Base-by-base conservation (phyloP, 2,888 invertebrate species). In the Dioctria rufipes region DNA sequence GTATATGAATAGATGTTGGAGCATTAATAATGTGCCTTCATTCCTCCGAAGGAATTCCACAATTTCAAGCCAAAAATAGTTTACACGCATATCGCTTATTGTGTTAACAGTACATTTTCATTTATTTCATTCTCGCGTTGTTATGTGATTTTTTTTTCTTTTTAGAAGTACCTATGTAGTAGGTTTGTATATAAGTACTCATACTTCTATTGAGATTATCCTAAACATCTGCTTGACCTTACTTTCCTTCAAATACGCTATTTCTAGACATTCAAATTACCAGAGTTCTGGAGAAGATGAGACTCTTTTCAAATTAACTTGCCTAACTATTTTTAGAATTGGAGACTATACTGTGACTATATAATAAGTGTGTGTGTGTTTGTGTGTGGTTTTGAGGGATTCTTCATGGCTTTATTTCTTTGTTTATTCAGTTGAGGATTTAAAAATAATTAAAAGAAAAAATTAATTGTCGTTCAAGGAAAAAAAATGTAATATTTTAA, bases 201-300 rank as follows among this genome's bases (percentile, higher is more conserved):
- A 25, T 25, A 51, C 49, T 51, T 69, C 69, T 51, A 69, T 69
- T 51, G 37, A 69, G 69, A 69, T 69, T 69, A 69, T 69, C 69
- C 49, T 51, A 69, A 51, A 6, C 69, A 69, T 69, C 69, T 69
- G 69, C 69, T 49, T 51, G 69, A 69, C 69, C 69, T 69, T 25
- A 25, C 25, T 25, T 69, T 69, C 69, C 51, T 51, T 69, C 39
- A 11, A 69, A 51, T 11, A 51, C 51, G 69, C 69, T 69, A 69
- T 69, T 69, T 69, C 40, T 69, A 51, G 49, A 39, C 51, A 37
- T 13, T 25, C 51, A 49, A 69, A 69, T 69, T 25, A 2, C 25
- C 69, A 51, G 51, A 69, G 49, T 69, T 49, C 69, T 69, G 69
- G 69, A 69, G 69, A 37, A 69, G 25, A 25, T 49, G 51, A 37